A percentile compares a stretch with the other conserved stretches of the same genome.
Evolutionary conservation across 1,140 invertebrate genomes (phyloP).

Genomic region (Tribolium castaneum): DNA sequence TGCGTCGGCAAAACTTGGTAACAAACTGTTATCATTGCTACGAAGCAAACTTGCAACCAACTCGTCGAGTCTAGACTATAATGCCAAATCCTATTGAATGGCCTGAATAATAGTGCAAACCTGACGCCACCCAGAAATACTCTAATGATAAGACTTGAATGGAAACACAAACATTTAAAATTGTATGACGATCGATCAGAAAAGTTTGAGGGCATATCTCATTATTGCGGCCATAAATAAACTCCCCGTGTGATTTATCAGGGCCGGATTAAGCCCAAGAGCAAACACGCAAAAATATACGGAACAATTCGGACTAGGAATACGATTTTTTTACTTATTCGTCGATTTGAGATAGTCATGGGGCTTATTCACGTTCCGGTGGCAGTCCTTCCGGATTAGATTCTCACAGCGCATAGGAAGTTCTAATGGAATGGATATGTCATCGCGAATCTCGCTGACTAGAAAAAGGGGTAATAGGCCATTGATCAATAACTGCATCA

Average conservation of each 20-base stretch:
- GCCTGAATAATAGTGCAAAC: constrained; percentile 10
- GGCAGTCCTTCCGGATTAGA: constrained; percentile 15
- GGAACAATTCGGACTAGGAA: no score
- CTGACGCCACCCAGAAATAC: neutral
- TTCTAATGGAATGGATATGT: constrained; percentile 28
- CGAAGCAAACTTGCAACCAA: neutral
- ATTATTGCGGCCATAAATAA: neutral
- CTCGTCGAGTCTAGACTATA: constrained; percentile 3
- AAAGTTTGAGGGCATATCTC: neutral
- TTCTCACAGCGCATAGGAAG: constrained; percentile 21
- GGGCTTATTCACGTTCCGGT: constrained; percentile 7
- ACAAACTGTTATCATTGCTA: constrained; percentile 16
- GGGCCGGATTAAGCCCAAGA: neutral
- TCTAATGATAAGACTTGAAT: neutral
- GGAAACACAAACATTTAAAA: neutral
- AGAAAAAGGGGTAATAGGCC: neutral
- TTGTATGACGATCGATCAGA: neutral
- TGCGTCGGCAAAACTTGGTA: constrained; percentile 19
- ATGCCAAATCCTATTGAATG: constrained; percentile 17
- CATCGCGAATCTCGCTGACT: constrained; percentile 13
- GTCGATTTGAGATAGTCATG: no score
- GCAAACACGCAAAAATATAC: no score
- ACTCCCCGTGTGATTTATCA: neutral
- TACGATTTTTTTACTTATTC: no score
- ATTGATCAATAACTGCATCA: constrained; percentile 28